Base-by-base conservation (phyloP, 2,888 invertebrate species). In the Parascotia fuliginaria region DNA sequence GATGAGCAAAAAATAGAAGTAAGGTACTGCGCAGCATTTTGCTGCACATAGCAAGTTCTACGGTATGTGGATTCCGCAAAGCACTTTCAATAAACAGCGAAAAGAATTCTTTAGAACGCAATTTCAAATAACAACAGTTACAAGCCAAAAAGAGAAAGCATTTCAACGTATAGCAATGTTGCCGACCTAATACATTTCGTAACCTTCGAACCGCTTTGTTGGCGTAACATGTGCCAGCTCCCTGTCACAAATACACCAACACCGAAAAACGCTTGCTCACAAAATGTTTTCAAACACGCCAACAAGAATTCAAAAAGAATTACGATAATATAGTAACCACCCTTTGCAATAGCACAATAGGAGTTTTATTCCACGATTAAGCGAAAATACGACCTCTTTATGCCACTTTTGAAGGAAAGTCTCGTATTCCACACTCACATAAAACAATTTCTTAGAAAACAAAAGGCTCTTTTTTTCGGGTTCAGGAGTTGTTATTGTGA, bases 211-310 rank as follows among this genome's bases (percentile, higher is more conserved):
- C 19, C 31, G 31, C 36, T 42, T 55, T 40, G 24, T 4, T n/a
- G 27, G 22, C 43, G 12, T n/a, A 12, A 47, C 24, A 28, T 12
- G 32, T 13, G 16, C 13, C 42, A 16, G 39, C 47, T 56, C n/a
- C 34, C 43, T 56, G 43, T 47, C 56, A 44, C 42, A 41, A 13
- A 47, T 54, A 49, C 38, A 32, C 39, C 16, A 31, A 27, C 15
- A 33, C n/a, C 40, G 19, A 38, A 58, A 55, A 44, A 44, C 28
- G 41, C 13, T 55, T 31, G 43, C 32, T 9, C 16, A 19, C 32
- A 60, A 22, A 44, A 42, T 50, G 24, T 55, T 52, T 50, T 52
- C 45, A 41, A 42, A 42, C 37, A 55, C 31, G 28, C 24, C 27
- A 48, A 37, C 32, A 46, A 31, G 32, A 53, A 37, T 49, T 47